Conservation (phyloP, 2,888 invertebrate species). For the Amiota minor region DNA sequence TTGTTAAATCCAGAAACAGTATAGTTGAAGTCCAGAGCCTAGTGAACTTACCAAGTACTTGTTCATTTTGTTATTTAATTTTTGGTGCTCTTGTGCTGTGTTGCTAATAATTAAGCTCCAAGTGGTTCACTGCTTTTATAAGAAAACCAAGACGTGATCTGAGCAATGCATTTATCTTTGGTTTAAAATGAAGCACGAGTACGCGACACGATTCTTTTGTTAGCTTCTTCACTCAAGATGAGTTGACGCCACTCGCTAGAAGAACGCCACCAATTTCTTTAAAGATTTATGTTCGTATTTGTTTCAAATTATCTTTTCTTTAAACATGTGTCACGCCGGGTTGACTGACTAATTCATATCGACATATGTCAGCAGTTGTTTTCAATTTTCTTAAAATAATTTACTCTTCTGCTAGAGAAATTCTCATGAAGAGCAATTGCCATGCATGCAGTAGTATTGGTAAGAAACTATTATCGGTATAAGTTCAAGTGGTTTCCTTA, state of each 20-base stretch:
- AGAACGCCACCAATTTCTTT: too few species aligned
- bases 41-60: constrained; percentile 62
- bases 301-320: too few species aligned
- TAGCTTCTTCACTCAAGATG: not conserved
- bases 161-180: constrained; percentile 55
- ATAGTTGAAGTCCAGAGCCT: constrained; percentile 33
- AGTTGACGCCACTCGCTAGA: not conserved
- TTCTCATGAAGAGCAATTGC: too few species aligned
- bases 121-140: constrained; percentile 61
- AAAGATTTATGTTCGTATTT: not conserved
- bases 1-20: not conserved
- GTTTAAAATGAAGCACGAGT: constrained; percentile 38
- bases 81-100: constrained; percentile 45
- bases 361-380: too few species aligned
- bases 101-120: constrained; percentile 59
- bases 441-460: too few species aligned
- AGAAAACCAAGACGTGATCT: constrained; percentile 65
- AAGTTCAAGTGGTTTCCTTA: too few species aligned
- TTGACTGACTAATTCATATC: not conserved
- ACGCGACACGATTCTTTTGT: constrained; percentile 22
- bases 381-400: too few species aligned
- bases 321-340: not conserved
- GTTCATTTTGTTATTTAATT: constrained; percentile 56
- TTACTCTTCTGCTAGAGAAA: too few species aligned
- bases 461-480: too few species aligned